These are phyloP conservation scores for Dysmachus trigonus DNA, from an alignment of 2,888 invertebrate species.

Conservation along the genomic window DNA sequence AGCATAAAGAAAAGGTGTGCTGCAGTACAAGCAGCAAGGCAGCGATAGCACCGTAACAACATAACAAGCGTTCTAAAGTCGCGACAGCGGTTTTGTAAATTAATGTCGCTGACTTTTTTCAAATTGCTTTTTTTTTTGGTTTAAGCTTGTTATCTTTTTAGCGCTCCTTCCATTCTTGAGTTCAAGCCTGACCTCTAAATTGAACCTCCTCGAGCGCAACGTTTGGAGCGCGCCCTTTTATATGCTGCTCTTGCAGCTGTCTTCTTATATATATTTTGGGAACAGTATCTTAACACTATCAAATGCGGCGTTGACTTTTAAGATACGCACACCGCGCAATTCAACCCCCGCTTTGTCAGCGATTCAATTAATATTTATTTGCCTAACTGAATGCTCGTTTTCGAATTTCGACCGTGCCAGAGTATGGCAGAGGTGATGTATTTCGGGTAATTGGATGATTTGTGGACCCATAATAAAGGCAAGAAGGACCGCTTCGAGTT, in stretches of 20 bases:
- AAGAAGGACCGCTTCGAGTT: not conserved
- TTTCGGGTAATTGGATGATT: not conserved
- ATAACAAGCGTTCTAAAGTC: not conserved
- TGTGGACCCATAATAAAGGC: not conserved
- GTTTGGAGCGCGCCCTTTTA: not conserved
- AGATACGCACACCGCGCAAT: not conserved
- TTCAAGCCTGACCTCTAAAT: not conserved
- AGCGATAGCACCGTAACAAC: not conserved
- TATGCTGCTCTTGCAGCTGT: not conserved
- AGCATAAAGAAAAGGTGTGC: conserved; percentile 19
- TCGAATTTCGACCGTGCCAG: not conserved
- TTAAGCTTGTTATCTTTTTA: not conserved
- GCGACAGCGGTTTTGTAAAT: not conserved
- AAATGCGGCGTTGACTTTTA: not conserved
- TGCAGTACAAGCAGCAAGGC: not conserved
- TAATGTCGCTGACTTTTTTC: not conserved
- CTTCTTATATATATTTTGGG: conserved; percentile 23
- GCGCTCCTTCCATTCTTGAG: not conserved
- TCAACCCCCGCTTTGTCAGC: not conserved
- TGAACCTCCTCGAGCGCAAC: not conserved
- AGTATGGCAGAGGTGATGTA: not conserved
- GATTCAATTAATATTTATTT: conserved; percentile 18
- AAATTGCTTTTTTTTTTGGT: not conserved
- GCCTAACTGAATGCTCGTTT: not conserved
- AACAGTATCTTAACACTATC: not conserved